phyloP scores from a whole-genome alignment of 2,113 vertebrate species.

The Entomyzon cyanotis region DNA sequence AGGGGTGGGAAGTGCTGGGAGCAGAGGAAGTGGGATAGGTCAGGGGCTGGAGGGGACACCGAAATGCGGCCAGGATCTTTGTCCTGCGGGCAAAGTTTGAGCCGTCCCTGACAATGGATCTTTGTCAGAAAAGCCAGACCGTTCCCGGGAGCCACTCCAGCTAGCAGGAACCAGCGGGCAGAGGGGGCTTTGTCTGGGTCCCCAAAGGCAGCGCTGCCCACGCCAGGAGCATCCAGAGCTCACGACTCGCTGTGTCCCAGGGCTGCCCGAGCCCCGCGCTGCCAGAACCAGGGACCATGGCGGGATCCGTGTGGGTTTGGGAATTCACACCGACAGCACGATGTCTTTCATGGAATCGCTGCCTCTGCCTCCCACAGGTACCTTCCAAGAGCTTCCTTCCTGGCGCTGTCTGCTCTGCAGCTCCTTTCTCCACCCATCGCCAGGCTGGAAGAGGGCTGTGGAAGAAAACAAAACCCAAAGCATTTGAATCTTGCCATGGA shows the following conservation, averaged over 20 bases:
- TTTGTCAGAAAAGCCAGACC: neutral
- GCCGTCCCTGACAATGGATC: neutral
- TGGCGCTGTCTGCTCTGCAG: neutral
- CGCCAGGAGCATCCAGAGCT: neutral
- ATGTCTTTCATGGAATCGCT: neutral
- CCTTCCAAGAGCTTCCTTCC: neutral
- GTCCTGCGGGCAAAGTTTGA: neutral
- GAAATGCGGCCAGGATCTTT: neutral
- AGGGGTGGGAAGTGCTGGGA: neutral
- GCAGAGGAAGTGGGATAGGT: neutral
- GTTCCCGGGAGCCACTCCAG: neutral
- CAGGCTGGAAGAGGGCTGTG: neutral
- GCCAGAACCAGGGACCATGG: neutral
- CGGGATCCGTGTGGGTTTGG: neutral
- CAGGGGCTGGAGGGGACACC: neutral
- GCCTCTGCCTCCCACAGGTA: neutral
- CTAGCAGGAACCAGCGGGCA: neutral
- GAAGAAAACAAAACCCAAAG: neutral
- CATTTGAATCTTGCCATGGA: neutral
- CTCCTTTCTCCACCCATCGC: neutral
- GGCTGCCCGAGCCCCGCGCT: neutral
- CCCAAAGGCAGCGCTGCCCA: neutral
- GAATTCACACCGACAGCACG: neutral
- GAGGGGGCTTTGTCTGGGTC: neutral
- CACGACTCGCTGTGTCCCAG: fast-evolving